Percentiles rank a stretch among this genome's conserved stretches.
Conservation (phyloP, 2,113 vertebrate species). For the Macaca fascicularis region T2T-MFA8v1.1 NC_088375.1:174520501-174521000, state of each 20-base stretch:
- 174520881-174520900: constrained; percentile 3
- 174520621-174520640: neutral
- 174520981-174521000: neutral
- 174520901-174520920: neutral
- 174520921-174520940: neutral
- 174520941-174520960: neutral
- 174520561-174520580: neutral
- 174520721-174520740: neutral
- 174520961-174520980: neutral
- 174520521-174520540: neutral
- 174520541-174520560: neutral
- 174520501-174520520: neutral
- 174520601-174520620: neutral
- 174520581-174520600: neutral
- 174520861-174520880: neutral
- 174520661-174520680: neutral
- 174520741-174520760: neutral
- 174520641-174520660: neutral
- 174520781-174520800: constrained; percentile 19
- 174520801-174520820: constrained; percentile 23
- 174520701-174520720: neutral
- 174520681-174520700: neutral
- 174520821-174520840: neutral
- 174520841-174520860: constrained; percentile 5
- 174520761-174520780: neutral